Evolutionary conservation across 2,888 invertebrate species (phyloP).

Genomic region (Polylopha cassiicola): DNA sequence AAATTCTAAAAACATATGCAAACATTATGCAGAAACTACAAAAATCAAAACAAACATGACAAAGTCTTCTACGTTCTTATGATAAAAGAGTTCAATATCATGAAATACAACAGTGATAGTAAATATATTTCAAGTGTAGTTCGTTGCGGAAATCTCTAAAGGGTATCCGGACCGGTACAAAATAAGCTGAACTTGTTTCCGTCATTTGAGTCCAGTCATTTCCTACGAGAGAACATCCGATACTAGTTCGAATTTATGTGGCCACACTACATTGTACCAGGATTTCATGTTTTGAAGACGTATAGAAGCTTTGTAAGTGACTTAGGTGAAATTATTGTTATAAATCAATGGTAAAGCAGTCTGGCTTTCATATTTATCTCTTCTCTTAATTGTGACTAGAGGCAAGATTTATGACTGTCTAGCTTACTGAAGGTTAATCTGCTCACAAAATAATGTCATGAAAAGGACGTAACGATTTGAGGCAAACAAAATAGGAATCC

Average conservation of each 20-base stretch:
- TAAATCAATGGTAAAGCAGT: background rate
- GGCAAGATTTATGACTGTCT: too few species aligned
- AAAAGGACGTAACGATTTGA: too few species aligned
- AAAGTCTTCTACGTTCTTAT: slow-evolving; percentile 3
- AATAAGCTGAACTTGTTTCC: slow-evolving; percentile 52
- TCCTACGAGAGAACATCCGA: slow-evolving; percentile 46
- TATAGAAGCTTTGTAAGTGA: background rate
- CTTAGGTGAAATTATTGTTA: background rate
- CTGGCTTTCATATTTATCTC: too few species aligned
- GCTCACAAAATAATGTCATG: too few species aligned
- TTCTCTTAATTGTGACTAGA: too few species aligned
- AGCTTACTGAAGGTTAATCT: too few species aligned
- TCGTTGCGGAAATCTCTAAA: slow-evolving; percentile 39
- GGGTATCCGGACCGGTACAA: slow-evolving; percentile 47
- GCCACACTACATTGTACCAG: slow-evolving; percentile 18
- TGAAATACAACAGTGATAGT: slow-evolving; percentile 23
- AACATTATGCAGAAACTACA: slow-evolving; percentile 30
- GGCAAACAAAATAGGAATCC: too few species aligned
- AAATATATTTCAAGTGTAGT: slow-evolving; percentile 34
- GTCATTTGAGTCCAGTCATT: slow-evolving; percentile 53
- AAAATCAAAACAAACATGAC: slow-evolving; percentile 23
- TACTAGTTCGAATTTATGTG: slow-evolving; percentile 39
- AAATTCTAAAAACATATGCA: slow-evolving; percentile 20
- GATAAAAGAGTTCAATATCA: background rate
- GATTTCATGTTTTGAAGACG: background rate